Conservation (phyloP, 2,888 invertebrate species). For the Conchocele bisecta region DNA sequence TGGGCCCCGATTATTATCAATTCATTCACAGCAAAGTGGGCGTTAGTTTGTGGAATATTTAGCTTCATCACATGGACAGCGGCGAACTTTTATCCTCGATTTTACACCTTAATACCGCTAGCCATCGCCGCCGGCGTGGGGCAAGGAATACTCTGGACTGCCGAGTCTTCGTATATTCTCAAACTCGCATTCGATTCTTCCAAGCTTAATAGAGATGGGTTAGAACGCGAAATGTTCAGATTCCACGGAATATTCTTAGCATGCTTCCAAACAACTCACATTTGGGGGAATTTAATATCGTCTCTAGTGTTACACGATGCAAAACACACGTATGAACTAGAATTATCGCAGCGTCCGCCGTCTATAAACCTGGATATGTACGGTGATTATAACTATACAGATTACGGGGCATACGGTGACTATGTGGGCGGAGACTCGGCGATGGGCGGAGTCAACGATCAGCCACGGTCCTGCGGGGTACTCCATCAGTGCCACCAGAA, state of each 20-base stretch:
- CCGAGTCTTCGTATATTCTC: conserved; percentile 79
- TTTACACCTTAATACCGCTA: conserved; percentile 80
- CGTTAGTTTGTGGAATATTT: conserved; percentile 78
- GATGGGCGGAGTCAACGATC: too few relatives aligned
- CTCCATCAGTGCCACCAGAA: conserved; percentile 51
- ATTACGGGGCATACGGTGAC: too few relatives aligned
- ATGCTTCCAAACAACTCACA: conserved; percentile 82
- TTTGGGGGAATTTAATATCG: conserved; percentile 82
- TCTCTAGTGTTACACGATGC: conserved; percentile 72
- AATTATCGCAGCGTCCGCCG: too few relatives aligned
- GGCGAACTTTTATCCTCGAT: conserved; percentile 81
- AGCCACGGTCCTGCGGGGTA: conserved; percentile 63
- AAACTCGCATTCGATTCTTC: conserved; percentile 80
- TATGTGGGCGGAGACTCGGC: too few relatives aligned
- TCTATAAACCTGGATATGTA: too few relatives aligned
- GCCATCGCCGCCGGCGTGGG: conserved; percentile 80
- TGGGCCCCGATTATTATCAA: conserved; percentile 80
- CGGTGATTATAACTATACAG: too few relatives aligned
- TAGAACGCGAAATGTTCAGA: conserved; percentile 79
- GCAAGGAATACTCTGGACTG: conserved; percentile 81
- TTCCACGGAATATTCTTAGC: conserved; percentile 82
- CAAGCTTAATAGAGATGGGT: conserved; percentile 71
- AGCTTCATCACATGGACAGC: conserved; percentile 81
- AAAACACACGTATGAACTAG: conserved; percentile 3
- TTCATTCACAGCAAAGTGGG: conserved; percentile 81